Conservation (phyloP, 2,113 vertebrate species). For the Pelobates fuscus region DNA sequence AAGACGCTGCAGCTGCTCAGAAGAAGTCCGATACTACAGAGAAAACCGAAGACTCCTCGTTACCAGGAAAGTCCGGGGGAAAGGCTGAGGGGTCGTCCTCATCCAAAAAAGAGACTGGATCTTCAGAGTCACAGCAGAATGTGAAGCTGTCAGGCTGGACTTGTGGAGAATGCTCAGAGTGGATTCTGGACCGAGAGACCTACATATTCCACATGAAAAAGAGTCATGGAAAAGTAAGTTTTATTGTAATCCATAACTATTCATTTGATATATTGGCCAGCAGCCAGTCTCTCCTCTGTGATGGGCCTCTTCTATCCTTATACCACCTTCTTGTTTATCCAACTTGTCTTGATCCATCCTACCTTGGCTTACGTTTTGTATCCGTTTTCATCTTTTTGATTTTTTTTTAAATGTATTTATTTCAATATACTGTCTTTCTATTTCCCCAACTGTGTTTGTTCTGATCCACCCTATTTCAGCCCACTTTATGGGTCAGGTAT, state of each 20-base stretch:
- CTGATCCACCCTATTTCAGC: no score
- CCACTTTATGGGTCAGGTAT: no score
- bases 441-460: no score
- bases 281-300: background rate
- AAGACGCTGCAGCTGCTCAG: constrained; percentile 66
- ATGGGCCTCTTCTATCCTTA: background rate
- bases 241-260: no score
- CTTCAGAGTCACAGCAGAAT: constrained; percentile 63
- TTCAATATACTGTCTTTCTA: no score
- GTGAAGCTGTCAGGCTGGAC: constrained; percentile 82
- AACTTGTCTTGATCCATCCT: no score
- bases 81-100: constrained; percentile 36
- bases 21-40: constrained; percentile 58
- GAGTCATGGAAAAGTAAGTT: constrained; percentile 83
- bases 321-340: no score
- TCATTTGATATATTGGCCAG: background rate
- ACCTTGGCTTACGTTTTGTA: no score
- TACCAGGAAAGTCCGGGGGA: constrained; percentile 43
- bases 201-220: constrained; percentile 89
- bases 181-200: constrained; percentile 85
- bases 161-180: constrained; percentile 87
- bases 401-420: no score
- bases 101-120: constrained; percentile 55
- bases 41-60: constrained; percentile 41
- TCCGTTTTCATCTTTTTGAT: no score